Conservation (phyloP, 2,113 vertebrate genomes). For the Potamarius usumacintae region DNA sequence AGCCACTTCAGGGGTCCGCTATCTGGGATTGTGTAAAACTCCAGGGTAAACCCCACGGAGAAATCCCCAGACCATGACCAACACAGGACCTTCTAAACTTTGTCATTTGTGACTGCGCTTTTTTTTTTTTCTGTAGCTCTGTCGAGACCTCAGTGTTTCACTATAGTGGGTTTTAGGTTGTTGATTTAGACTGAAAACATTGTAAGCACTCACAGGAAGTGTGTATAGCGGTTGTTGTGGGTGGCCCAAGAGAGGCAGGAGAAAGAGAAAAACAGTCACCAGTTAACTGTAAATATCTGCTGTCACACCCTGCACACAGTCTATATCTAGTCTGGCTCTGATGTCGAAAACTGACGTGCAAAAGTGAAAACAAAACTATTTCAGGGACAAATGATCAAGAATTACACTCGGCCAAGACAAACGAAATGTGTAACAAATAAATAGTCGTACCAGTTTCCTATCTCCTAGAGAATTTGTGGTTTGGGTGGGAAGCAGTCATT, state of each 20-base stretch:
- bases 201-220: slow-evolving; percentile 63
- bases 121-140: slow-evolving; percentile 48
- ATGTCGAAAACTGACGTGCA: slow-evolving; percentile 52
- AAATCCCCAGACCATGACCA: slow-evolving; percentile 57
- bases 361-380: slow-evolving; percentile 38
- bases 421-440: background rate
- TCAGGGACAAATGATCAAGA: background rate
- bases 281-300: slow-evolving; percentile 62
- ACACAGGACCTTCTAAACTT: slow-evolving; percentile 40
- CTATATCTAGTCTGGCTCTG: slow-evolving; percentile 64
- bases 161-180: slow-evolving; percentile 59
- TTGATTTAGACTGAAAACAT: slow-evolving; percentile 64
- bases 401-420: slow-evolving; percentile 6
- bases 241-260: slow-evolving; percentile 63
- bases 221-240: slow-evolving; percentile 65
- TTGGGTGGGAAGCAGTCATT: slow-evolving; percentile 19
- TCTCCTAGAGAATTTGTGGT: slow-evolving; percentile 23
- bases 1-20: slow-evolving; percentile 45
- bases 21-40: slow-evolving; percentile 51
- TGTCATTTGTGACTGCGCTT: slow-evolving; percentile 43
- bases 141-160: slow-evolving; percentile 28
- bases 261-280: slow-evolving; percentile 56
- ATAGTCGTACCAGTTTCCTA: slow-evolving; percentile 34
- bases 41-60: slow-evolving; percentile 64
- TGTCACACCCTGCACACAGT: slow-evolving; percentile 72